Conservation (phyloP, 2,888 invertebrate genomes). For the Coenonympha glycerion region DNA sequence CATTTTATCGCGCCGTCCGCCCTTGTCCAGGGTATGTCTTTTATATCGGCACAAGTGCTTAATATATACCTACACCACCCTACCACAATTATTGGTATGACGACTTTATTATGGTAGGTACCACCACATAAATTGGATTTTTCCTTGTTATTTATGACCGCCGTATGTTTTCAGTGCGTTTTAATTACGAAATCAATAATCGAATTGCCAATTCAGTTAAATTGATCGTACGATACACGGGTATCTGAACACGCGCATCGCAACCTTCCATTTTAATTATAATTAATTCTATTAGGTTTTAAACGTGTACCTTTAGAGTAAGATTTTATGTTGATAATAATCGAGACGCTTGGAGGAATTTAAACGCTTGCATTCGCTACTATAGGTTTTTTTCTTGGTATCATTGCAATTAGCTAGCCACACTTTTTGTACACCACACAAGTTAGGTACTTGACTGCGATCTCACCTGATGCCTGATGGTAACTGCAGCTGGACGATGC, state of each 20-base stretch:
- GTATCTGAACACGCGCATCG: slow-evolving; percentile 59
- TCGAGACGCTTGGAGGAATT: neutral
- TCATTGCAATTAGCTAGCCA: too few relatives aligned
- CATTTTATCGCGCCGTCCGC: too few relatives aligned
- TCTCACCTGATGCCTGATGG: too few relatives aligned
- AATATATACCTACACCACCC: neutral
- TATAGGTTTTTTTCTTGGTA: too few relatives aligned
- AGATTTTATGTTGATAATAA: slow-evolving; percentile 10
- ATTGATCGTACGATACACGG: slow-evolving; percentile 63
- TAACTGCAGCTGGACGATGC: too few relatives aligned
- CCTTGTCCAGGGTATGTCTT: too few relatives aligned
- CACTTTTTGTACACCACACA: too few relatives aligned
- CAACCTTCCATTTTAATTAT: slow-evolving; percentile 29
- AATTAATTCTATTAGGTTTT: slow-evolving; percentile 28
- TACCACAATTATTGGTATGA: slow-evolving; percentile 8
- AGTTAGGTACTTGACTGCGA: too few relatives aligned
- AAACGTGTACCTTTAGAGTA: slow-evolving; percentile 14
- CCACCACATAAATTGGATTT: slow-evolving; percentile 6
- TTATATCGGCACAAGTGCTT: too few relatives aligned
- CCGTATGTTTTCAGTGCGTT: slow-evolving; percentile 39
- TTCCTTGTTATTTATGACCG: slow-evolving; percentile 6
- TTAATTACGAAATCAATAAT: slow-evolving; percentile 74
- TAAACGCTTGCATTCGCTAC: neutral
- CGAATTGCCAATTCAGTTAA: slow-evolving; percentile 56
- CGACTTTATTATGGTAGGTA: slow-evolving; percentile 12